Evolutionary conservation across 2,888 invertebrate species (phyloP).

Genomic region (Invenusta paracnida): DNA sequence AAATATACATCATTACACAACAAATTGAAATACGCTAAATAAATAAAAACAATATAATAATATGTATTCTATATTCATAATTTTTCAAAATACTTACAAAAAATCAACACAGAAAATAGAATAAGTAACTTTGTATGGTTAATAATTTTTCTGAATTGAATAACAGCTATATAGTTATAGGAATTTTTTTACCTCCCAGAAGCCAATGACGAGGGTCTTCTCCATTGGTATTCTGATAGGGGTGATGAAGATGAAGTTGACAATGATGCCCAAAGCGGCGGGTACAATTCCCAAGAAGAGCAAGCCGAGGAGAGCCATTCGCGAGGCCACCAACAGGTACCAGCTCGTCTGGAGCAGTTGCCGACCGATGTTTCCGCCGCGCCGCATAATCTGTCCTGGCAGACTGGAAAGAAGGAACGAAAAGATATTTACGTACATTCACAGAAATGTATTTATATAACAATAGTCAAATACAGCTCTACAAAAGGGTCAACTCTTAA

Average conservation of each 20-base stretch:
- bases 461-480: no score
- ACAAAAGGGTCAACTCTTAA: no score
- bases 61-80: no score
- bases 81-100: no score
- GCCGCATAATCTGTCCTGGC: not conserved
- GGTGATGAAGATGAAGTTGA: constrained; percentile 31
- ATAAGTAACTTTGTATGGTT: no score
- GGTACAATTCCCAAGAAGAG: constrained; percentile 26
- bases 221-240: constrained; percentile 37
- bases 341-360: not conserved
- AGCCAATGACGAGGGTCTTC: constrained; percentile 30
- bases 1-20: no score
- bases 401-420: not conserved
- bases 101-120: no score
- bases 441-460: no score
- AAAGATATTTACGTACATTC: not conserved
- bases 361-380: not conserved
- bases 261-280: constrained; percentile 7
- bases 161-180: no score
- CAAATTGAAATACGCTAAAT: no score
- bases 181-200: constrained; percentile 41
- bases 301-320: not conserved
- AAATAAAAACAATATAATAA: no score
- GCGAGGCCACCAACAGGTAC: not conserved
- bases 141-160: no score